Evolutionary conservation across 2,888 invertebrate genomes (phyloP).

Genomic region (Asteroscopus sphinx): DNA sequence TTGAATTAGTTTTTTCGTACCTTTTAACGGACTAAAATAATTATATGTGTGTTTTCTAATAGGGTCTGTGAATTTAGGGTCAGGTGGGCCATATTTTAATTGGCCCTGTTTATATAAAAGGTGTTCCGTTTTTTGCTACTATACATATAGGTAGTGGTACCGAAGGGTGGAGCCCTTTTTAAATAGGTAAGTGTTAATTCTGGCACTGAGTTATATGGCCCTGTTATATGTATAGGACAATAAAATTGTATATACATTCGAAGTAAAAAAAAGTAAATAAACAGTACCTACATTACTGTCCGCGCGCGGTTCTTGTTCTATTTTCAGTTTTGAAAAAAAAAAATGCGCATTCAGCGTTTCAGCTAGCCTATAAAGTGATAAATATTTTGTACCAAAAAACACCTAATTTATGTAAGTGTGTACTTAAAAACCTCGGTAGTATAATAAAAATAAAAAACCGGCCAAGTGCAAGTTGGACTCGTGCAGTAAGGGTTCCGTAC

Average conservation of each 20-base stretch:
- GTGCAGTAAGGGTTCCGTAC: too few species aligned
- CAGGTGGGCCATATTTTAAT: conserved; percentile 60
- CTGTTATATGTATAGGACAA: conserved; percentile 14
- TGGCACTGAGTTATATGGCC: conserved; percentile 32
- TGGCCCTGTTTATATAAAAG: conserved; percentile 61
- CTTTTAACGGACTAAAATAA: conserved; percentile 66
- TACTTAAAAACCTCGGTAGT: too few species aligned
- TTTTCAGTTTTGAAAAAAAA: too few species aligned
- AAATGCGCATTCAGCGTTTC: too few species aligned
- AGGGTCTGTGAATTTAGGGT: conserved; percentile 56
- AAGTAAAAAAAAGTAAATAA: too few species aligned
- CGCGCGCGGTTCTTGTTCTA: too few species aligned
- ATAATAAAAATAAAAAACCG: too few species aligned
- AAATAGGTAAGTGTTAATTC: conserved; percentile 45
- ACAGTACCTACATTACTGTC: too few species aligned
- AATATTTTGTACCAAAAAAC: too few species aligned
- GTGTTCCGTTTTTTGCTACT: conserved; percentile 58
- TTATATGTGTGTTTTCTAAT: conserved; percentile 69
- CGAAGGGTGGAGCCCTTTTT: conserved; percentile 55
- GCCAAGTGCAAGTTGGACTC: too few species aligned
- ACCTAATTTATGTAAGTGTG: too few species aligned
- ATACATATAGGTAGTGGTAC: conserved; percentile 24
- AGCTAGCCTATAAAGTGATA: too few species aligned
- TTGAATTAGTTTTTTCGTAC: conserved; percentile 72
- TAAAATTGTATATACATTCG: background rate